Evolutionary conservation across 2,113 vertebrate genomes (phyloP), one percentile per base, ranked within the genome.

Genomic region (Alligator mississippiensis): DNA sequence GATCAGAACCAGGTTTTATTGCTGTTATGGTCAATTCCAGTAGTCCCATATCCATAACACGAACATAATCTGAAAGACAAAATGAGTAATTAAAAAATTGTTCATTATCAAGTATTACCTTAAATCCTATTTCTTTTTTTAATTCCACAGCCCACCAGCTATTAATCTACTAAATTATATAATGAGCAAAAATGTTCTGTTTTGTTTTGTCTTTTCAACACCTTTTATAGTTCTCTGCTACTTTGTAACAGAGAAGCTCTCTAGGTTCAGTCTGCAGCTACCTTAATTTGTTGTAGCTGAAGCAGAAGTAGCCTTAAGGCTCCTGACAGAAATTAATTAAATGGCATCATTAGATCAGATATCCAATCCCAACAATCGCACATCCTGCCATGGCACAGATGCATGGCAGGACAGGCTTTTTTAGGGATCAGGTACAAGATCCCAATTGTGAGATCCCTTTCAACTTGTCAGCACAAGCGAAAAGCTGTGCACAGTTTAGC

Each of bases 41-140:
- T 27, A 99, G 98, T 47, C 99, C 99, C 99, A 99, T 99, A 92
- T 99, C 99, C 91, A 99, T 98, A 88, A 99, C 99, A 96, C 98
- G 99, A 89, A 99, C 99, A 94, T 99, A 99, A 97, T 99, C 99
- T 99, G 91, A 77, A 96, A 94, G 28, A 92, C 3, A 81, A 85
- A 66, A 87, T 47, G 54, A 80, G 80, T 79, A 92, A 87, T 55
- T 11, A 4, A n/a, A n/a, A 84, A 81, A 84, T 14, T 92, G 68
- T 16, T 47, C 34, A 47, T 34, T 34, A 72, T 72, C 68, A 72
- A 38, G 25, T 74, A 30, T 70, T 18, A 74, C 47, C 22, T 85
- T 34, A 68, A 85, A 64, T 66, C 18, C 5, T 34, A 8, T 11
- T 68, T 81, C 24, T 57, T 24, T 54, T 66, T 54, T n/a, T 68